These are phyloP conservation scores for Alligator mississippiensis DNA, from an alignment of 2,113 vertebrate species.

Conservation along the genomic window DNA sequence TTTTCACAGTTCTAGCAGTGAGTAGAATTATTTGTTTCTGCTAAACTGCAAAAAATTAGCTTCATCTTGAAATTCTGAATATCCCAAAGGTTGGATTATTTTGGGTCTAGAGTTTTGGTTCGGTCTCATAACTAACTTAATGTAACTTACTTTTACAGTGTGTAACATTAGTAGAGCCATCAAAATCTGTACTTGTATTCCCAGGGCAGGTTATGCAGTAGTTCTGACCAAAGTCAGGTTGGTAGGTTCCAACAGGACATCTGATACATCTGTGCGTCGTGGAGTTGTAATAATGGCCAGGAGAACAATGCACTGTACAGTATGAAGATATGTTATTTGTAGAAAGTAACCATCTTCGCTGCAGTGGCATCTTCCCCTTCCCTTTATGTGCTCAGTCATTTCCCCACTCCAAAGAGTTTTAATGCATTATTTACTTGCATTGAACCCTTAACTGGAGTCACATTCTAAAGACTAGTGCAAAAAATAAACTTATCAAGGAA, in stretches of 20 bases:
- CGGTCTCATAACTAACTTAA: background rate
- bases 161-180: constrained; percentile 85
- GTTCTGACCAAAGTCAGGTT: constrained; percentile 86
- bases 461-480: background rate
- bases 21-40: background rate
- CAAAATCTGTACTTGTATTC: constrained; percentile 87
- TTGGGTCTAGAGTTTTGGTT: background rate
- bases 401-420: background rate
- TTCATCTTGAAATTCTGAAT: background rate
- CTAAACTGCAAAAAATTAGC: background rate
- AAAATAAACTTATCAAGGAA: background rate
- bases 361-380: background rate
- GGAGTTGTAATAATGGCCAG: constrained; percentile 85
- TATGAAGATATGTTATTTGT: background rate
- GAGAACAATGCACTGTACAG: constrained; percentile 84
- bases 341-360: background rate
- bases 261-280: constrained; percentile 83
- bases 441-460: background rate
- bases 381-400: background rate
- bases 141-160: constrained; percentile 85
- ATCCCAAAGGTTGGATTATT: background rate
- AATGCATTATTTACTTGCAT: background rate
- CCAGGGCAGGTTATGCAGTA: constrained; percentile 85
- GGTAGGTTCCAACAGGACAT: constrained; percentile 83
- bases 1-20: background rate